phyloP scores from a whole-genome alignment of 92 coral and sea anemone genomes.

The Actinernus sp. region DNA sequence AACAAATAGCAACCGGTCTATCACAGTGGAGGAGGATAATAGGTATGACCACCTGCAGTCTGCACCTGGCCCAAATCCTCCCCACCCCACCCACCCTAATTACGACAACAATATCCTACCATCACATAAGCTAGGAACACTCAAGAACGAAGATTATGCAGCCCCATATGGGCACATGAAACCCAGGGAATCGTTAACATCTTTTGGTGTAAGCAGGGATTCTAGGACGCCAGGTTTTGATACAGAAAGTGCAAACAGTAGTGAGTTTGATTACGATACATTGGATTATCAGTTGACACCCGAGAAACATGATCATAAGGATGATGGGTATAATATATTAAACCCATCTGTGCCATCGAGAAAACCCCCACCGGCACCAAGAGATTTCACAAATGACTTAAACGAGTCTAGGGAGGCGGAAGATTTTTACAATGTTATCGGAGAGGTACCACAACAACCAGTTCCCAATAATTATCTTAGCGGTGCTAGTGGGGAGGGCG shows the following conservation, averaged over 20 bases:
- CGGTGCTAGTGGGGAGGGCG: constrained; percentile 6
- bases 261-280: constrained; percentile 26
- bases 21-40: constrained; percentile 4
- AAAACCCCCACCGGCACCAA: constrained; percentile 12
- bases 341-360: constrained; percentile 14
- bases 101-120: constrained; percentile 50
- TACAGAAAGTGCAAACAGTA: neutral
- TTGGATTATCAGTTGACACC: constrained; percentile 13
- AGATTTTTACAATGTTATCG: constrained; percentile 49
- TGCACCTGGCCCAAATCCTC: constrained; percentile 25
- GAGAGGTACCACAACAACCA: constrained; percentile 2
- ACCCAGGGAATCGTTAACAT: constrained; percentile 20
- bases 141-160: constrained; percentile 39
- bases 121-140: constrained; percentile 7
- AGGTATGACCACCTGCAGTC: constrained; percentile 69
- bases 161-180: constrained; percentile 82
- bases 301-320: constrained; percentile 3
- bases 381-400: neutral
- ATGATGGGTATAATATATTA: constrained; percentile 17
- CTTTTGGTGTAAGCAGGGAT: constrained; percentile 16
- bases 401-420: constrained; percentile 2
- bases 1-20: constrained; percentile 6
- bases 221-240: neutral
- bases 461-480: neutral
- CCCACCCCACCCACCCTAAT: constrained; percentile 63